Evolutionary conservation across 2,113 vertebrate genomes (phyloP).

Genomic region (Pycnonotus jocosus): DNA sequence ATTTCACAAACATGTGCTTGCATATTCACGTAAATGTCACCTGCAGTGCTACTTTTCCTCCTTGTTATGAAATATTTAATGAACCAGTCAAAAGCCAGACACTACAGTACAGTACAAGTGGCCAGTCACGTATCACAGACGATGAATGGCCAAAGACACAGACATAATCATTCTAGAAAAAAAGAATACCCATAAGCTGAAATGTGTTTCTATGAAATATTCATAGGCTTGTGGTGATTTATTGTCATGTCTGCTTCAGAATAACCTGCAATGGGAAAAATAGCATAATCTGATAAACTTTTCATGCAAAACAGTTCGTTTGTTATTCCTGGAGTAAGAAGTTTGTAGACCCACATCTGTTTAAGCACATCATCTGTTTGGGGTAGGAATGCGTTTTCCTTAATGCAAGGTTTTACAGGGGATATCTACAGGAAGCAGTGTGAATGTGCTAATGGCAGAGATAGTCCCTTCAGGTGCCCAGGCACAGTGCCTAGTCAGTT

Average conservation of each 20-base stretch:
- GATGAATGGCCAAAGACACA: neutral
- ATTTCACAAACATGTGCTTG: neutral
- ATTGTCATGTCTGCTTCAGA: neutral
- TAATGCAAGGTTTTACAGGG: neutral
- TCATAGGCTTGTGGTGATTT: neutral
- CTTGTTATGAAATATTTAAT: constrained; percentile 5
- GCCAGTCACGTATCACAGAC: neutral
- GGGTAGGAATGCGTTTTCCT: neutral
- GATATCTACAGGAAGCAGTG: neutral
- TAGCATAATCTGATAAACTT: constrained; percentile 1
- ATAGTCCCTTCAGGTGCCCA: neutral
- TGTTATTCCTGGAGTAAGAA: neutral
- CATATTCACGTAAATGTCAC: neutral
- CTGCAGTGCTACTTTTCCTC: neutral
- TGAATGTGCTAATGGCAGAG: neutral
- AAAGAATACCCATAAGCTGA: neutral
- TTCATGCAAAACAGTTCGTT: neutral
- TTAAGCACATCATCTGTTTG: fast-evolving
- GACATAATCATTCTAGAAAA: neutral
- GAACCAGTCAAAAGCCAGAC: neutral
- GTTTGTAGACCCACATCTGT: neutral
- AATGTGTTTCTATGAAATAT: constrained; percentile 21
- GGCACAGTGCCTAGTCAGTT: neutral
- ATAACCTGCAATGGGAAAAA: neutral
- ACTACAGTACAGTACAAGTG: neutral